These are phyloP conservation scores for Dorcus hopei DNA, from an alignment of 2,888 invertebrate genomes.

Conservation along the genomic window DNA sequence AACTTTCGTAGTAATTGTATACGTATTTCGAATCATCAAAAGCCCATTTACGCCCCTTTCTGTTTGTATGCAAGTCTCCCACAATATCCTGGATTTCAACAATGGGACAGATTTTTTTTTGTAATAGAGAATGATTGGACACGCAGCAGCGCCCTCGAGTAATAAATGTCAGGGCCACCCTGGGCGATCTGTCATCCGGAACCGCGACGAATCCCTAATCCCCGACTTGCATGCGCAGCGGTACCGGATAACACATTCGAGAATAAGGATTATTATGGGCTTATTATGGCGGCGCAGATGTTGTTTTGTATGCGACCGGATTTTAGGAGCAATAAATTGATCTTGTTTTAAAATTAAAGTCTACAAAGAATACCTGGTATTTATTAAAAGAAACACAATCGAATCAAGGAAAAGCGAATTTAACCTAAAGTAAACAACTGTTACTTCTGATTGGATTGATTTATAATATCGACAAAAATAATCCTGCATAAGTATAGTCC, in stretches of 20 bases:
- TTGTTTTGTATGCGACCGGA: background rate
- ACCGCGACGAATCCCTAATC: slow-evolving; percentile 44
- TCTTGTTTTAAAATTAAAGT: background rate
- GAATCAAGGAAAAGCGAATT: no score
- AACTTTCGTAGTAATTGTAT: no score
- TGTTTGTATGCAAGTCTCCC: slow-evolving; percentile 2
- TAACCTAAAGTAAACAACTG: no score
- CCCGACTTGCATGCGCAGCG: slow-evolving; percentile 30
- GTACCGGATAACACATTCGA: slow-evolving; percentile 10
- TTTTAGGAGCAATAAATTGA: background rate
- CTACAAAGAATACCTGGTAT: no score
- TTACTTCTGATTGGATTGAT: no score
- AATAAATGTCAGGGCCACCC: slow-evolving; percentile 42
- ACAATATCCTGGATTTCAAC: slow-evolving; percentile 3
- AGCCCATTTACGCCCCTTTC: background rate
- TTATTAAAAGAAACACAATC: no score
- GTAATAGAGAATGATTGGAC: slow-evolving; percentile 8
- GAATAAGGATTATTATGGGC: slow-evolving; percentile 7
- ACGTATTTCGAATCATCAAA: background rate
- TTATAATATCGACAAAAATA: no score
- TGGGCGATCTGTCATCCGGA: slow-evolving; percentile 39
- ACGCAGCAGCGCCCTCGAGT: slow-evolving; percentile 24
- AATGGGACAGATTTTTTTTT: slow-evolving; percentile 10
- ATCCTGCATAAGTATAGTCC: no score
- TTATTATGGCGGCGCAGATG: slow-evolving; percentile 9